Evolutionary conservation across 2,888 invertebrate species (phyloP), one percentile per base, ranked within the genome.

Genomic region (Catocala fraxini): DNA sequence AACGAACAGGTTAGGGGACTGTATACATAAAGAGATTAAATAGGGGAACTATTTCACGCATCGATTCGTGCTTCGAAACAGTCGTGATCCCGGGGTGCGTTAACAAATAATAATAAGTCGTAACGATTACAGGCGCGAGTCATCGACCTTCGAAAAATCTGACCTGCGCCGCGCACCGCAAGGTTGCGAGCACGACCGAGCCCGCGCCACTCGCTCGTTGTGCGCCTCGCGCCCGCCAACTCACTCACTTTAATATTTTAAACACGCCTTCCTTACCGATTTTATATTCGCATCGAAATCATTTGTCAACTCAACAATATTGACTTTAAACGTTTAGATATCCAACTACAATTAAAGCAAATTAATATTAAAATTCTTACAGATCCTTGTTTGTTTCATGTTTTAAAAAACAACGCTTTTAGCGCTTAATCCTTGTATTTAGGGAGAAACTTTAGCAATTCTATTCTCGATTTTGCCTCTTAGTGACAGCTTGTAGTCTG

Each of bases 91-190:
- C 79, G 82, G 85, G 84, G 84, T 82, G 82, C 82, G 83, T 86
- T 87, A 76, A 86, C 85, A 87, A 90, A 90, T 91, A 93, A 92
- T 91, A 92, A 91, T 91, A 90, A 85, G 85, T 85, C 82, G 86
- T 68, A 80, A 80, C 89, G 87, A 91, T 90, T 90, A 89, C 84
- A 81, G 76, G 74, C 88, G 74, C 89, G 86, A 92, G 93, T 94
- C 94, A 94, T 89, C 90, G 94, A 94, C 94, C 93, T 94, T 94
- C 93, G 89, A 92, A 93, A 93, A 88, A 92, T 94, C 91, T 93
- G 92, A 93, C 93, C 92, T 92, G 92, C 89, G 89, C 85, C 81
- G 88, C 84, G 85, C 87, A 84, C 81, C 85, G 86, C 92, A 93
- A 92, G 92, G 92, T 93, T 92, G 91, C 88, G 85, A 84, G 81